A percentile compares a stretch with the other conserved stretches of the same genome.
These are phyloP conservation scores for Strix uralensis DNA, from an alignment of 2,113 vertebrate species.

Conservation along the genomic window DNA sequence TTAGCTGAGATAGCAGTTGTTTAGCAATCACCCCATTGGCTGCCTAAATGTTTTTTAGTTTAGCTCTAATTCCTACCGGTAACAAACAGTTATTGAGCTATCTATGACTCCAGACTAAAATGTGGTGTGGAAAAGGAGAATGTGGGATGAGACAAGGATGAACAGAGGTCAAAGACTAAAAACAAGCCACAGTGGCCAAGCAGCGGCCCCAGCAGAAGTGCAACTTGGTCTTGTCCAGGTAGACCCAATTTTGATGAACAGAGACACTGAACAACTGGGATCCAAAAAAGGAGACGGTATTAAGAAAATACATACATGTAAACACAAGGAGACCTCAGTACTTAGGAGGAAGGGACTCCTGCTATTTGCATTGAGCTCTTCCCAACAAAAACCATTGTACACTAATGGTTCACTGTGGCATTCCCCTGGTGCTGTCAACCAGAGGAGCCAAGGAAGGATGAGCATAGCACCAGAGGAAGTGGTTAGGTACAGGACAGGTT, in stretches of 20 bases:
- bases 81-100: background rate
- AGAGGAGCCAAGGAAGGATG: background rate
- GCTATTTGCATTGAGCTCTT: background rate
- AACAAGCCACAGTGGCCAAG: background rate
- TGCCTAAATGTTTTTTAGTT: background rate
- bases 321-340: background rate
- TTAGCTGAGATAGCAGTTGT: background rate
- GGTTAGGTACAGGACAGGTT: background rate
- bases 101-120: background rate
- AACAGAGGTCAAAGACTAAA: background rate
- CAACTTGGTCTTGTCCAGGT: background rate
- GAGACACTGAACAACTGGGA: background rate
- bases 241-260: background rate
- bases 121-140: background rate
- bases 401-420: no score
- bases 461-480: background rate
- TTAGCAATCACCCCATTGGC: background rate
- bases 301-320: background rate
- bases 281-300: background rate
- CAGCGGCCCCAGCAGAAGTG: background rate
- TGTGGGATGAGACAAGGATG: background rate
- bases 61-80: background rate
- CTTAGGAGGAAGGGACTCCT: background rate
- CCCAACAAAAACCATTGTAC: background rate
- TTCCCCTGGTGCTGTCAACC: background rate